Conservation (phyloP, 2,888 invertebrate genomes). For the Xanthorhoe spadicearia region DNA sequence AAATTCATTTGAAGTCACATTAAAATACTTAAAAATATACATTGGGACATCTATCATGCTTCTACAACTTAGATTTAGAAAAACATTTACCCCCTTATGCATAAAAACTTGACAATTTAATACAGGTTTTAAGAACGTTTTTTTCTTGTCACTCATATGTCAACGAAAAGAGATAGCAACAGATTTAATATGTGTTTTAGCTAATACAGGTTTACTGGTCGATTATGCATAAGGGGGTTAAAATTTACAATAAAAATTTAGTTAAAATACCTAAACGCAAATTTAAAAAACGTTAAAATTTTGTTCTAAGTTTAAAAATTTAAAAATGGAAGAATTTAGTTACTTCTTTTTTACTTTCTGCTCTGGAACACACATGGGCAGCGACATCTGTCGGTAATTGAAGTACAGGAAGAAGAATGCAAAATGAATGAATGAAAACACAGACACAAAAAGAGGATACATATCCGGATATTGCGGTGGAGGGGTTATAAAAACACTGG, state of each 20-base stretch:
- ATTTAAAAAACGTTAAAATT: background rate
- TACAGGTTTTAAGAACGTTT: no score
- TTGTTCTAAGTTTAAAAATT: background rate
- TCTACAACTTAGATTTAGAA: background rate
- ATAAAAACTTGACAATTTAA: no score
- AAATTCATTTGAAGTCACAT: background rate
- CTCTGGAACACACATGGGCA: slow-evolving; percentile 67
- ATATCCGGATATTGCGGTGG: slow-evolving; percentile 92
- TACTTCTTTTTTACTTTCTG: slow-evolving; percentile 62
- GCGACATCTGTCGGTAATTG: slow-evolving; percentile 87
- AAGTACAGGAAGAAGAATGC: slow-evolving; percentile 90
- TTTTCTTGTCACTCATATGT: no score
- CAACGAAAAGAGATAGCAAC: no score
- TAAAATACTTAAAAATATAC: background rate
- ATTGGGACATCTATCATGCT: background rate
- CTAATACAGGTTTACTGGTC: no score
- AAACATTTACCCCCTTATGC: no score
- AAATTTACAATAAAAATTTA: slow-evolving; percentile 11
- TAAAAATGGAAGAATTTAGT: slow-evolving; percentile 33
- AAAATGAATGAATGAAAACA: slow-evolving; percentile 94
- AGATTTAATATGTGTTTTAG: no score
- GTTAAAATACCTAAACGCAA: slow-evolving; percentile 8
- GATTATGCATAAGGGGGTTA: no score
- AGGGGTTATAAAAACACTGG: slow-evolving; percentile 85
- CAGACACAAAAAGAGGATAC: slow-evolving; percentile 91